phyloP scores from a whole-genome alignment of 2,888 invertebrate species.

The Creontiades dilutus region DNA sequence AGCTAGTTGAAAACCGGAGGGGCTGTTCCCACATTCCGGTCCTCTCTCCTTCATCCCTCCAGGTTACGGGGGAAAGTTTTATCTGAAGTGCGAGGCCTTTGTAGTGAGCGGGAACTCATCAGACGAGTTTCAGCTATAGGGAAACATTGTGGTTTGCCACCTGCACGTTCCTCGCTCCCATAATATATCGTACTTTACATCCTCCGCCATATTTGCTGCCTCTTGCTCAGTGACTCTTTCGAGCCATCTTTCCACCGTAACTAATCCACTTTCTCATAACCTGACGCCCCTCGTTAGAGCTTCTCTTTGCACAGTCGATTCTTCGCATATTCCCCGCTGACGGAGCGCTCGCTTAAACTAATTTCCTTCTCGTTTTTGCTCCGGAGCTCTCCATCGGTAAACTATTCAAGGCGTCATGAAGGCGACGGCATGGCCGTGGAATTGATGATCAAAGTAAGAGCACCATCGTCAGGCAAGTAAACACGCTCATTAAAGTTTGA shows the following conservation, averaged over 20 bases:
- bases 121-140: slow-evolving; percentile 19
- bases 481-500: slow-evolving; percentile 1
- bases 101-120: slow-evolving; percentile 17
- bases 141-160: slow-evolving; percentile 35
- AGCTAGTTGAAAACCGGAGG: background rate
- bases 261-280: slow-evolving; percentile 31
- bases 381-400: slow-evolving; percentile 1
- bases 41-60: background rate
- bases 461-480: slow-evolving; percentile 2
- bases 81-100: slow-evolving; percentile 8
- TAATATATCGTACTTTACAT: slow-evolving; percentile 31
- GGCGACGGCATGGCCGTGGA: background rate
- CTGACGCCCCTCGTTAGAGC: slow-evolving; percentile 15
- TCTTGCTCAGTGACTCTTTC: slow-evolving; percentile 10
- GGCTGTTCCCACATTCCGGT: background rate
- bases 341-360: slow-evolving; percentile 1
- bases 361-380: slow-evolving; percentile 25
- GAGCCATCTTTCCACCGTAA: slow-evolving; percentile 24
- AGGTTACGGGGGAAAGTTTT: slow-evolving; percentile 7
- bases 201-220: slow-evolving; percentile 19
- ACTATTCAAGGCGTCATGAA: slow-evolving; percentile 26
- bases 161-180: slow-evolving; percentile 18
- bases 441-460: background rate
- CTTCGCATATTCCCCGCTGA: background rate
- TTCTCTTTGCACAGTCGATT: slow-evolving; percentile 15